Evolutionary conservation across 2,113 vertebrate species (phyloP).

Genomic region (Typhlomys cinereus): DNA sequence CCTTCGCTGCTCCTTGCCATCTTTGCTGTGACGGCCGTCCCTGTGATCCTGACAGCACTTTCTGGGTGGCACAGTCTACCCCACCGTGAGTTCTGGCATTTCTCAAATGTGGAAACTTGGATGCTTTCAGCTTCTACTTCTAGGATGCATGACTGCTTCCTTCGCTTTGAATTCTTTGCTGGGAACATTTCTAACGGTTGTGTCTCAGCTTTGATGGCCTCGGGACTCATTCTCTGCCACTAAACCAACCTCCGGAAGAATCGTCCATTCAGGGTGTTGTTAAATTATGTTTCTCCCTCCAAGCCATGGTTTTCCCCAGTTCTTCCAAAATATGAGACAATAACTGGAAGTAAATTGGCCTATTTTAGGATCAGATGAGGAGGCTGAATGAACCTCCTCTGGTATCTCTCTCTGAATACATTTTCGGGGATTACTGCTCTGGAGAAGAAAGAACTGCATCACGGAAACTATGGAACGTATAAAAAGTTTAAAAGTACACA

Average conservation of each 20-base stretch:
- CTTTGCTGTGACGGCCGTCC: too few species aligned
- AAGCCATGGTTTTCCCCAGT: fast-evolving
- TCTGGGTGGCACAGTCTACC: not conserved
- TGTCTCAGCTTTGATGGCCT: not conserved
- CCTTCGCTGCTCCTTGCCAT: not conserved
- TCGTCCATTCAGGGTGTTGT: too few species aligned
- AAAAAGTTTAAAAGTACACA: not conserved
- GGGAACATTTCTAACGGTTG: not conserved
- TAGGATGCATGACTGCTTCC: not conserved
- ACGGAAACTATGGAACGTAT: not conserved
- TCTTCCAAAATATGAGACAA: not conserved
- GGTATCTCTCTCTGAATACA: not conserved
- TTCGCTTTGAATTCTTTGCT: not conserved
- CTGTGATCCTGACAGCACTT: fast-evolving
- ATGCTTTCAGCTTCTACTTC: not conserved
- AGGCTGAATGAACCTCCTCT: not conserved
- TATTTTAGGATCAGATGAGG: not conserved
- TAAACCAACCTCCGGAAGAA: not conserved
- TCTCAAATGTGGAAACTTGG: not conserved
- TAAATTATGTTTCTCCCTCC: not conserved
- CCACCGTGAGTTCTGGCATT: not conserved
- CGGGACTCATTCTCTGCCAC: not conserved
- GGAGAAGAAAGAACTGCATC: not conserved
- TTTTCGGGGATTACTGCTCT: not conserved
- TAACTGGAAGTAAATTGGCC: not conserved